Conservation (phyloP, 2,113 vertebrate species). For the Salvator merianae region DNA sequence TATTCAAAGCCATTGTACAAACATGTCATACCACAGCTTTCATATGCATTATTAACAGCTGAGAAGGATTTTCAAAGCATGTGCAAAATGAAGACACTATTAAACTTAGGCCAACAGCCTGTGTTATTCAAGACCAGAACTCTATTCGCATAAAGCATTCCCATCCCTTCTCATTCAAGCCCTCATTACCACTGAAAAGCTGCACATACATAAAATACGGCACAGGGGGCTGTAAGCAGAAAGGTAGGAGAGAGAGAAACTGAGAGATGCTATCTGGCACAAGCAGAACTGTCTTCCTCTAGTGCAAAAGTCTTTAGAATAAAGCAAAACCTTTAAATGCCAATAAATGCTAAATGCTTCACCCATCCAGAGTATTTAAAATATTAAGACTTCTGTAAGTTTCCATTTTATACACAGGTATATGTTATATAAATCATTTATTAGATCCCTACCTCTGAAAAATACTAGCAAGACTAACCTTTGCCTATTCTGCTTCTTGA, state of each 20-base stretch:
- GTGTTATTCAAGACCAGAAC: no score
- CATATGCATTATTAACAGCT: neutral
- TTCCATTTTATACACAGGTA: neutral
- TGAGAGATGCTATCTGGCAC: neutral
- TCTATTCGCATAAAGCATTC: neutral
- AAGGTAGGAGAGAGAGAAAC: neutral
- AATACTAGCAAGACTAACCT: slow-evolving; percentile 10
- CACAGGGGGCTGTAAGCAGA: neutral
- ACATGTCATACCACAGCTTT: neutral
- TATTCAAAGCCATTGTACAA: neutral
- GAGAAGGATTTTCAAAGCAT: neutral
- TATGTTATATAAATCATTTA: neutral
- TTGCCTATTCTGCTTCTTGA: slow-evolving; percentile 24
- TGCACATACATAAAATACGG: neutral
- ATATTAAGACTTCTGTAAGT: neutral
- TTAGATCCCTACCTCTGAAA: slow-evolving; percentile 12
- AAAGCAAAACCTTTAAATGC: neutral
- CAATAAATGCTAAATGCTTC: neutral
- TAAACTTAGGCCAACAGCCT: neutral
- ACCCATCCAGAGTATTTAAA: neutral
- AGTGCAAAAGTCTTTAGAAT: neutral
- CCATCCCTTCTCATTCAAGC: neutral
- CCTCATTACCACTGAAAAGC: neutral
- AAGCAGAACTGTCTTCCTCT: neutral
- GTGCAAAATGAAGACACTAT: neutral